phyloP scores from a whole-genome alignment of 2,888 invertebrate genomes.

The Caenorhabditis imperialis region DNA sequence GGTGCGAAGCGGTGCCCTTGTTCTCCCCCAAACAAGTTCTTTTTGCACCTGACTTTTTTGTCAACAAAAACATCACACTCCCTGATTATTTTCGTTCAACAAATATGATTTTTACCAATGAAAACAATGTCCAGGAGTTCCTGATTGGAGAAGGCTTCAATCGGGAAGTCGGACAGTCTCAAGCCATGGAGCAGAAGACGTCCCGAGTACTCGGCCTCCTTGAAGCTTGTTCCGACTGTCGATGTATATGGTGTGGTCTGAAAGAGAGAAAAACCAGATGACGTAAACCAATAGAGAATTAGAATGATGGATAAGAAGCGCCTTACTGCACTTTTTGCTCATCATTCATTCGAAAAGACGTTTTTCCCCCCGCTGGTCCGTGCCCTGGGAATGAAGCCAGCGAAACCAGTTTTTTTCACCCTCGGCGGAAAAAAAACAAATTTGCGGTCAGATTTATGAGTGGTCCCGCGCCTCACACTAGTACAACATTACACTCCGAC shows the following conservation, averaged over 20 bases:
- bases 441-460: constrained; percentile 47
- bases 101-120: constrained; percentile 25
- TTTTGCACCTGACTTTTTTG: constrained; percentile 1
- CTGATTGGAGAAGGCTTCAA: constrained; percentile 42
- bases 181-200: constrained; percentile 45
- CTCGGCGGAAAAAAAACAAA: constrained; percentile 29
- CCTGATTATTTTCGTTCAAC: background rate
- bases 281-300: constrained; percentile 23
- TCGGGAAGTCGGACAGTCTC: constrained; percentile 48
- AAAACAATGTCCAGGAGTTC: constrained; percentile 52
- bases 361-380: constrained; percentile 2
- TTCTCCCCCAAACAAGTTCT: constrained; percentile 8
- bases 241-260: constrained; percentile 52
- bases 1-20: too few species aligned
- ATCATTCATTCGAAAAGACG: constrained; percentile 43
- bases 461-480: constrained; percentile 27
- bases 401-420: constrained; percentile 14
- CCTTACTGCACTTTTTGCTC: constrained; percentile 35
- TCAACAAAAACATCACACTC: constrained; percentile 18
- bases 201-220: constrained; percentile 54
- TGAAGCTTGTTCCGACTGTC: constrained; percentile 44
- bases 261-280: too few species aligned
- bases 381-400: too few species aligned
- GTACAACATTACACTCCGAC: constrained; percentile 42
- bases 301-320: constrained; percentile 37